phyloP scores from a whole-genome alignment of 2,888 invertebrate genomes.

The Sisyra nigra region DNA sequence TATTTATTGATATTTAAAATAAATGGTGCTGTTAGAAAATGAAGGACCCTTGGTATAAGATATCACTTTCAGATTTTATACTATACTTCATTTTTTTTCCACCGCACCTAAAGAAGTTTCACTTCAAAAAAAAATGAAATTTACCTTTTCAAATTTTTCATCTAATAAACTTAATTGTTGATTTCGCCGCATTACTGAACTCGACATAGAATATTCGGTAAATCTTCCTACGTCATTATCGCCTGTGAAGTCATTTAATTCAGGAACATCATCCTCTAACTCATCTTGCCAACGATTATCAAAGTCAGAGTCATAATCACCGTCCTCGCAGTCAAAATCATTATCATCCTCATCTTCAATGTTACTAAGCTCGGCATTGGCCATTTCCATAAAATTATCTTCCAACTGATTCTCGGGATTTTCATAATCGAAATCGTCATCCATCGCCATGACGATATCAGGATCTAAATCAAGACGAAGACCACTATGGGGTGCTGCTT shows the following conservation, averaged over 20 bases:
- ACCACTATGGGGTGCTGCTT: conserved; percentile 47
- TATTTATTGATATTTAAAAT: conserved; percentile 7
- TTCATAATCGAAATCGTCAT: conserved; percentile 79
- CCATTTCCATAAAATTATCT: conserved; percentile 80
- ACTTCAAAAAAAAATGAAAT: conserved; percentile 11
- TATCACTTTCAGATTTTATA: too few relatives aligned
- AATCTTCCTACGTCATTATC: conserved; percentile 78
- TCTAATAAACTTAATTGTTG: conserved; percentile 69
- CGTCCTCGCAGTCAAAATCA: conserved; percentile 23
- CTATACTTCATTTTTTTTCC: too few relatives aligned
- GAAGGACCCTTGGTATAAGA: too few relatives aligned
- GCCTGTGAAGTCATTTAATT: conserved; percentile 31
- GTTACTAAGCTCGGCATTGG: conserved; percentile 40
- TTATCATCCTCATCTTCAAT: conserved; percentile 32
- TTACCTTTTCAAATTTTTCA: conserved; percentile 73
- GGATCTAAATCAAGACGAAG: conserved; percentile 68
- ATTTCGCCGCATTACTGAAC: conserved; percentile 75
- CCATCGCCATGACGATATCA: conserved; percentile 82
- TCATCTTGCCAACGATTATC: conserved; percentile 16
- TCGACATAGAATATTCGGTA: conserved; percentile 87
- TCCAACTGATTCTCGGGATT: conserved; percentile 74
- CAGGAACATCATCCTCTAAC: conserved; percentile 28
- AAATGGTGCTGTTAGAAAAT: too few relatives aligned
- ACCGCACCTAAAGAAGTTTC: too few relatives aligned
- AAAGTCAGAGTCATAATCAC: conserved; percentile 15